These are phyloP conservation scores for Rallus limicola DNA, from an alignment of 2,113 vertebrate species.

Conservation along the genomic window DNA sequence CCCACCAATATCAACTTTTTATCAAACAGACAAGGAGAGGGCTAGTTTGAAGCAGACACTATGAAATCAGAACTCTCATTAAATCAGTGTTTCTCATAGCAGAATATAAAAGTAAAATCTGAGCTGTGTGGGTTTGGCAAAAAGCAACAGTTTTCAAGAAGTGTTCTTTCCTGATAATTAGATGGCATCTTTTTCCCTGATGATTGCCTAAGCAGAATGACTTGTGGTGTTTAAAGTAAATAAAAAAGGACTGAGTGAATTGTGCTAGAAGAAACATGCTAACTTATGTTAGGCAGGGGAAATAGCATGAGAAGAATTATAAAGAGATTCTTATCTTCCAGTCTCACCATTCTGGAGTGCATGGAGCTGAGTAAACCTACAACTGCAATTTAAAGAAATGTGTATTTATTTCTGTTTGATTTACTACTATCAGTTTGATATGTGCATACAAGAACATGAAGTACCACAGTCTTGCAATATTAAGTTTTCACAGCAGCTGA, in stretches of 20 bases:
- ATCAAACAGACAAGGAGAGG: background rate
- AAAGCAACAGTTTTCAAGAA: background rate
- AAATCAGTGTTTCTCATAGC: background rate
- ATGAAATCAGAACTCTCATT: background rate
- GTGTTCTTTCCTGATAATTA: background rate
- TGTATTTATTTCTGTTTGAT: background rate
- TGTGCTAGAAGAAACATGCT: background rate
- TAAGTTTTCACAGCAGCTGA: background rate
- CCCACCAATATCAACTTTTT: background rate
- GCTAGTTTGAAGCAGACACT: background rate
- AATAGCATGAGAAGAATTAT: background rate
- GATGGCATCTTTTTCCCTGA: background rate
- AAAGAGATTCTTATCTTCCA: background rate
- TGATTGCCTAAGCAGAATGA: background rate
- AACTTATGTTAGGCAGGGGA: background rate
- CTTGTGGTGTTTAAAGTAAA: background rate
- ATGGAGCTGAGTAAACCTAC: background rate
- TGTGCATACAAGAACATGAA: accelerated
- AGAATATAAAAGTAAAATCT: background rate
- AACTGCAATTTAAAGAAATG: background rate
- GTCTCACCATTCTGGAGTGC: background rate
- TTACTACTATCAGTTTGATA: background rate
- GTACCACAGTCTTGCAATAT: accelerated
- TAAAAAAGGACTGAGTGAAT: background rate
- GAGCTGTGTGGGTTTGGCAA: background rate